Evolutionary conservation across 2,797 vertebrate species (phyloP).

Genomic region (Brotula barbata): DNA sequence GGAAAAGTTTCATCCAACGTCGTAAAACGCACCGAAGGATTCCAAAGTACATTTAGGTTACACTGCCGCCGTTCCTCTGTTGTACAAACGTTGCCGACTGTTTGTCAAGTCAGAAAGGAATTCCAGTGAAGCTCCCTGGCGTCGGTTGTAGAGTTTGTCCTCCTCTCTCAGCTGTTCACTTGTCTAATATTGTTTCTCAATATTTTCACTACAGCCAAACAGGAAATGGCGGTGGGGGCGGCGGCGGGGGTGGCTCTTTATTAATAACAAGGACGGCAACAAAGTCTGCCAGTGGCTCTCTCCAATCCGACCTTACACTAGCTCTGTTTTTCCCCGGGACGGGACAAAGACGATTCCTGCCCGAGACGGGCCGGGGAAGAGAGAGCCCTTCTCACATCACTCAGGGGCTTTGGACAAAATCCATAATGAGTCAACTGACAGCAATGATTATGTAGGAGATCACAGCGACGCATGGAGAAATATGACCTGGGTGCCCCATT

Average conservation of each 20-base stretch:
- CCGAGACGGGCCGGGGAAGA: conserved; percentile 74
- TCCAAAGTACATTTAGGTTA: conserved; percentile 51
- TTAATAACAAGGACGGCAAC: conserved; percentile 54
- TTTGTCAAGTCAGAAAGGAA: conserved; percentile 38
- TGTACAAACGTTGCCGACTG: conserved; percentile 44
- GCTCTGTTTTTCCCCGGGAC: conserved; percentile 44
- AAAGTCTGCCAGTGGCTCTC: conserved; percentile 58
- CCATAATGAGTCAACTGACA: conserved; percentile 91
- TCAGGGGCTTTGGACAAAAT: conserved; percentile 87
- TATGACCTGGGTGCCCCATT: conserved; percentile 79
- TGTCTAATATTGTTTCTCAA: conserved; percentile 51
- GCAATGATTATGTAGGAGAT: conserved; percentile 87
- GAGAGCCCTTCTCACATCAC: conserved; percentile 87
- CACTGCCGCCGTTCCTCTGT: conserved; percentile 48
- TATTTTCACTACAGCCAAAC: conserved; percentile 62
- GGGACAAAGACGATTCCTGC: conserved; percentile 81
- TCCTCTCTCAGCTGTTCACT: conserved; percentile 20
- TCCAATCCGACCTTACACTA: conserved; percentile 49
- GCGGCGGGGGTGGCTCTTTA: conserved; percentile 41
- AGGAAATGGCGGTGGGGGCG: conserved; percentile 62
- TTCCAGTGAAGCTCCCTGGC: conserved; percentile 22
- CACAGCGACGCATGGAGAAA: conserved; percentile 85
- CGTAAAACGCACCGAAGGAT: conserved; percentile 40
- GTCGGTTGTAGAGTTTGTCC: conserved; percentile 2
- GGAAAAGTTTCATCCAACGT: conserved; percentile 35